phyloP scores from a whole-genome alignment of 35 echinoderm and acorn worm genomes.

The Strongylocentrotus purpuratus region DNA sequence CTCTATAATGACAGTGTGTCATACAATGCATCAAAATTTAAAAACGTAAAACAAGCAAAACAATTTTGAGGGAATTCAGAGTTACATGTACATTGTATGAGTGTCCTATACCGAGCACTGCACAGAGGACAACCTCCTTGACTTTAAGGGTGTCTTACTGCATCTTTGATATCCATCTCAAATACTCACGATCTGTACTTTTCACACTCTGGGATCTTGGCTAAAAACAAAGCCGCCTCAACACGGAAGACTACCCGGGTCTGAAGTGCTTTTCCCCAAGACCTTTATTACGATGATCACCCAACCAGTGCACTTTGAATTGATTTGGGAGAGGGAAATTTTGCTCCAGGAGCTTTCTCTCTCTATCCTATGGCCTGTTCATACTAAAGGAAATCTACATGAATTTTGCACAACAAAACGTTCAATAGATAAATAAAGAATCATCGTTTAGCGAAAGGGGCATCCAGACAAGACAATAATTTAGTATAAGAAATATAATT shows the following conservation, averaged over 20 bases:
- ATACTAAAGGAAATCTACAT: too few species aligned
- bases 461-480: too few species aligned
- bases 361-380: neutral
- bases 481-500: too few species aligned
- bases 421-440: too few species aligned
- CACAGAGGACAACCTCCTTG: neutral
- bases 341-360: constrained; percentile 21
- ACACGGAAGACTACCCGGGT: neutral
- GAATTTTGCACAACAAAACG: too few species aligned
- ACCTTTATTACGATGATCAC: constrained; percentile 45
- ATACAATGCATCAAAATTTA: neutral
- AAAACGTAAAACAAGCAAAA: neutral
- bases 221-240: neutral
- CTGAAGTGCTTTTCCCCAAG: constrained; percentile 37
- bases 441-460: too few species aligned
- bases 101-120: neutral
- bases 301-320: constrained; percentile 52
- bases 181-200: neutral
- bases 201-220: neutral
- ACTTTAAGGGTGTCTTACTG: neutral
- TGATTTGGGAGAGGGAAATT: constrained; percentile 53
- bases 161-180: neutral
- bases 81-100: neutral
- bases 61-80: neutral
- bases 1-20: neutral